Evolutionary conservation across 2,113 vertebrate species (phyloP).

Genomic region (Cyrtonyx montezumae): DNA sequence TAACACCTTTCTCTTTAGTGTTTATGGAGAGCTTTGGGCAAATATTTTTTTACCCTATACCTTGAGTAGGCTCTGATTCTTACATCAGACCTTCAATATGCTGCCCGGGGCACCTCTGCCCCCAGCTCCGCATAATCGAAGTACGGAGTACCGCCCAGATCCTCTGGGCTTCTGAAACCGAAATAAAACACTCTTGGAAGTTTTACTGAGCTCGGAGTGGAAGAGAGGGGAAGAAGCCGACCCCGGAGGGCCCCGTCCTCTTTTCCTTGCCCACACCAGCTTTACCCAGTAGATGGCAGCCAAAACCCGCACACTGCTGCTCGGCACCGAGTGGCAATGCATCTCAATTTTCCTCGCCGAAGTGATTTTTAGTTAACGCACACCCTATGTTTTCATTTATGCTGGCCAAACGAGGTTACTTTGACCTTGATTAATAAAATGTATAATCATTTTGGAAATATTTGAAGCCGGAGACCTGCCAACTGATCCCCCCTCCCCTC

Average conservation of each 20-base stretch:
- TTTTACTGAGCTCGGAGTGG: background rate
- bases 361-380: conserved; percentile 71
- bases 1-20: background rate
- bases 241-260: background rate
- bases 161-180: background rate
- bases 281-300: conserved; percentile 72
- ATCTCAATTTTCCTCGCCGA: conserved; percentile 30
- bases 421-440: conserved; percentile 75
- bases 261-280: background rate
- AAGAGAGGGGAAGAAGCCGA: background rate
- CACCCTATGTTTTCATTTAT: conserved; percentile 61
- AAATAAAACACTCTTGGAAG: background rate
- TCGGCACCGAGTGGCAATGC: background rate
- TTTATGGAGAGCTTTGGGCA: background rate
- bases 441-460: conserved; percentile 67
- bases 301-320: conserved; percentile 1
- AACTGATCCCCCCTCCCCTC: background rate
- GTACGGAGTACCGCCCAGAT: background rate
- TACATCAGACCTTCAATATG: background rate
- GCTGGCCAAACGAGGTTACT: conserved; percentile 60
- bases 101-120: background rate
- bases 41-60: background rate
- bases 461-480: conserved; percentile 27
- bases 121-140: background rate
- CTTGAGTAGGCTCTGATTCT: background rate